Evolutionary conservation across 2,113 vertebrate genomes (phyloP), one percentile per base, ranked within the genome.

Genomic region (Phaethon lepturus): DNA sequence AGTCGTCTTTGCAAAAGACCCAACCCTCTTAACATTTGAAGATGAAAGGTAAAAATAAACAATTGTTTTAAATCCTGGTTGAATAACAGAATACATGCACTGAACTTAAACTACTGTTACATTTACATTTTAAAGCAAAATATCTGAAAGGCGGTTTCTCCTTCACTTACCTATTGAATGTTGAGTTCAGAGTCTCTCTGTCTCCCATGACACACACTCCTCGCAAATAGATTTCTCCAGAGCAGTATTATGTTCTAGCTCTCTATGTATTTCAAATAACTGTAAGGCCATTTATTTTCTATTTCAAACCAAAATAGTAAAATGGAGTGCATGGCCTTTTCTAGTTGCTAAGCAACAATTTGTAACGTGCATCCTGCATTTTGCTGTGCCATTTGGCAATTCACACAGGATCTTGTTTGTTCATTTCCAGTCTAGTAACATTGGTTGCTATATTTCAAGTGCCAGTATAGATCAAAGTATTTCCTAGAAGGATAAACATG

Each of bases 401-500:
- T 95, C 91, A 62, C 71, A 88, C 81, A 96, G 85, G 89, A 91
- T 88, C 91, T 93, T 94, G 91, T 95, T 97, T 97, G 96, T 96
- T 97, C 97, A 95, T 97, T 97, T 97, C 91, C 95, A 97, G 97
- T 95, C 97, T 97, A 94, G 93, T 95, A 96, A 95, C 93, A 74
- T 50, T 74, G 95, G 96, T 95, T 97, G 91, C 97, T 96, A 73
- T 96, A 97, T 97, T 97, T 96, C 93, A 94, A 97, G 96, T 96
- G 96, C 96, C 96, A 97, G 90, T 93, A 69, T 80, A 97, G 94
- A 97, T 97, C 97, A 97, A 97, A 97, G 96, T 97, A 93, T 97
- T 97, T 97, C 95, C 96, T 97, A 96, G 97, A 97, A 97, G 95
- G 94, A 97, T 96, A 97, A 97, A 97, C 94, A 90, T 96, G 96